Conservation (phyloP, 2,797 vertebrate genomes). For the Phrynocephalus vlangalii region DNA sequence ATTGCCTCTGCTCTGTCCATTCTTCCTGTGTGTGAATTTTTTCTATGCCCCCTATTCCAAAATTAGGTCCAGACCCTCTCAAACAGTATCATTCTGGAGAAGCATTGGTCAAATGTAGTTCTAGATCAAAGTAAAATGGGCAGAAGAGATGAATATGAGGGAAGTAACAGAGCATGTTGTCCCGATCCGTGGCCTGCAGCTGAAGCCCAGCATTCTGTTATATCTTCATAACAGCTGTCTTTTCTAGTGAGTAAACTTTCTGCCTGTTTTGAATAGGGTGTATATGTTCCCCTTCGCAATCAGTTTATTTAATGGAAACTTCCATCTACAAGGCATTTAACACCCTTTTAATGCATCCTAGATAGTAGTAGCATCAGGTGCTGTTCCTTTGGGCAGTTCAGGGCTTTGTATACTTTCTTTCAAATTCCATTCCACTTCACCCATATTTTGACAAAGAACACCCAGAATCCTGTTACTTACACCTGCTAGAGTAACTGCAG, state of each 20-base stretch:
- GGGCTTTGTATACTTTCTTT: not conserved
- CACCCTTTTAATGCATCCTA: not conserved
- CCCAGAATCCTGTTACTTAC: not conserved
- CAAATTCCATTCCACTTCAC: not conserved
- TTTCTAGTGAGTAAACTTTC: slow-evolving; percentile 22
- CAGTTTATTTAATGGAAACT: not conserved
- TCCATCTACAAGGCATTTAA: not conserved
- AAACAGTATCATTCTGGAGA: not conserved
- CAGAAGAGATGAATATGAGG: not conserved
- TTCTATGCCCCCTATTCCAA: not conserved
- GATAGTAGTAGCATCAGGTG: not conserved
- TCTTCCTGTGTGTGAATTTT: not conserved
- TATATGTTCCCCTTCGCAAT: not conserved
- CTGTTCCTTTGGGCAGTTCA: slow-evolving; percentile 9
- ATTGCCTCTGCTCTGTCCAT: not conserved
- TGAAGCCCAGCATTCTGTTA: not conserved
- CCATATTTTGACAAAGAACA: not conserved
- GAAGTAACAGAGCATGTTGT: not conserved
- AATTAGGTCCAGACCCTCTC: not conserved
- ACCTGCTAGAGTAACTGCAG: too few relatives aligned
- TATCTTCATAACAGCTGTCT: slow-evolving; percentile 22
- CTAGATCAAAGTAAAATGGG: slow-evolving; percentile 3
- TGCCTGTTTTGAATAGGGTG: slow-evolving; percentile 3
- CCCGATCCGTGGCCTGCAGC: not conserved
- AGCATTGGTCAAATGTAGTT: not conserved